Evolutionary conservation across 2,888 invertebrate species (phyloP).

Genomic region (Trichacis sp.): DNA sequence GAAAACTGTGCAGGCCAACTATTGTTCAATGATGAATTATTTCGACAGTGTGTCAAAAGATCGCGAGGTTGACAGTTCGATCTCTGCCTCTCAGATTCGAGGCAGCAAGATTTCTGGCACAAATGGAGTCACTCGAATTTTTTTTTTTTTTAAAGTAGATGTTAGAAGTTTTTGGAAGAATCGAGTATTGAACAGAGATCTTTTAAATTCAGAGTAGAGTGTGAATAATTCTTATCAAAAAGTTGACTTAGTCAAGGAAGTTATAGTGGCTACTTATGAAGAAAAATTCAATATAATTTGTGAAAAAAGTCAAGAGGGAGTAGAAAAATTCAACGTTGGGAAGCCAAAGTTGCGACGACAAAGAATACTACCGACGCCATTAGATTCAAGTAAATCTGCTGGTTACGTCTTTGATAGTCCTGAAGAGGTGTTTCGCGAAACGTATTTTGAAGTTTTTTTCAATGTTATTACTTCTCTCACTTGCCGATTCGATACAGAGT

Average conservation of each 20-base stretch:
- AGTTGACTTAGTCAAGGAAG: conserved; percentile 2
- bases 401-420: too few relatives aligned
- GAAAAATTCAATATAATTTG: conserved; percentile 19
- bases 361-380: too few relatives aligned
- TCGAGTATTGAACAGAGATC: conserved; percentile 19
- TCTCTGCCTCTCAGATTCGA: too few relatives aligned
- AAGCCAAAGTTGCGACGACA: not conserved
- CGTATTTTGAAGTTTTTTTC: too few relatives aligned
- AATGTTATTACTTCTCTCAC: not conserved
- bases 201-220: conserved; percentile 17
- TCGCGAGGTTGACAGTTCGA: not conserved
- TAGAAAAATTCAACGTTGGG: not conserved
- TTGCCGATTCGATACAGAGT: not conserved
- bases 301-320: not conserved
- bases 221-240: conserved; percentile 13
- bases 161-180: conserved; percentile 11
- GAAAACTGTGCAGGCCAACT: conserved; percentile 16
- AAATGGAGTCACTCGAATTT: conserved; percentile 1
- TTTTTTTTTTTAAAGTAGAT: not conserved
- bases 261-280: conserved; percentile 8
- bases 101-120: not conserved
- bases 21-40: not conserved
- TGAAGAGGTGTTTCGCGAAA: too few relatives aligned
- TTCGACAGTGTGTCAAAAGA: not conserved
- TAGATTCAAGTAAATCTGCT: too few relatives aligned